These are phyloP conservation scores for Drosophila fungiperda DNA, from an alignment of 2,888 invertebrate genomes.

Conservation along the genomic window DNA sequence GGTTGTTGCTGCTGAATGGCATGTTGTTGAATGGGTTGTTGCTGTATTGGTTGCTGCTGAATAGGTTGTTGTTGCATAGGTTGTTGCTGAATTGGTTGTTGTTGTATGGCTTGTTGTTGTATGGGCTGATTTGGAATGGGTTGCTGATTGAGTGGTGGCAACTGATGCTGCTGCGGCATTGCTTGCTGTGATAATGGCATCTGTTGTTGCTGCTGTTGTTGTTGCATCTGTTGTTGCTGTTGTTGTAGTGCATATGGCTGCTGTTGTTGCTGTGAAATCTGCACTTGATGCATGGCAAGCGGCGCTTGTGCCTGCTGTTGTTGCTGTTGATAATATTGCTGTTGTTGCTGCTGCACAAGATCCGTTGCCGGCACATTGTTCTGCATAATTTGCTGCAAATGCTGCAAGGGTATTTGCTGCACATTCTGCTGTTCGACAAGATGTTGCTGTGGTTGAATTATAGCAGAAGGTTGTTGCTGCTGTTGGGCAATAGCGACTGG, in stretches of 20 bases:
- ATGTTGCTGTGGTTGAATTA: constrained; percentile 54
- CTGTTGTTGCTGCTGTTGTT: constrained; percentile 31
- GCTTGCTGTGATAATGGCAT: constrained; percentile 39
- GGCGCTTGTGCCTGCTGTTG: constrained; percentile 53
- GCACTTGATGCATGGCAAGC: constrained; percentile 54
- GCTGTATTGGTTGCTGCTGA: constrained; percentile 53
- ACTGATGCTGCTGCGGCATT: constrained; percentile 42
- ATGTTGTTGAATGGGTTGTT: constrained; percentile 76
- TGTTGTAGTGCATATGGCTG: constrained; percentile 45
- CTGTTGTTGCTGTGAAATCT: constrained; percentile 57
- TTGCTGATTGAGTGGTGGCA: constrained; percentile 46
- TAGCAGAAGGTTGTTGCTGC: constrained; percentile 48
- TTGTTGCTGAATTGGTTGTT: constrained; percentile 51
- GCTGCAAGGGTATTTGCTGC: constrained; percentile 73
- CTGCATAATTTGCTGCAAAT: constrained; percentile 70
- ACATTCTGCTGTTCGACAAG: constrained; percentile 56
- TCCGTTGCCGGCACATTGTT: constrained; percentile 58
- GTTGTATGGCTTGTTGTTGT: constrained; percentile 62
- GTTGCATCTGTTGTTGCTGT: constrained; percentile 70
- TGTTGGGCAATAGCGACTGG: constrained; percentile 38
- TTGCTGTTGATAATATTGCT: constrained; percentile 56
- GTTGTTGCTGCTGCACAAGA: constrained; percentile 45
- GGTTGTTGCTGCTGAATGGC: constrained; percentile 55
- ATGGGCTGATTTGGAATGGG: constrained; percentile 75
- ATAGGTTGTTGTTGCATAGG: constrained; percentile 54